Base-by-base conservation (phyloP, 2,113 vertebrate genomes). In the Ailuropoda melanoleuca region DNA sequence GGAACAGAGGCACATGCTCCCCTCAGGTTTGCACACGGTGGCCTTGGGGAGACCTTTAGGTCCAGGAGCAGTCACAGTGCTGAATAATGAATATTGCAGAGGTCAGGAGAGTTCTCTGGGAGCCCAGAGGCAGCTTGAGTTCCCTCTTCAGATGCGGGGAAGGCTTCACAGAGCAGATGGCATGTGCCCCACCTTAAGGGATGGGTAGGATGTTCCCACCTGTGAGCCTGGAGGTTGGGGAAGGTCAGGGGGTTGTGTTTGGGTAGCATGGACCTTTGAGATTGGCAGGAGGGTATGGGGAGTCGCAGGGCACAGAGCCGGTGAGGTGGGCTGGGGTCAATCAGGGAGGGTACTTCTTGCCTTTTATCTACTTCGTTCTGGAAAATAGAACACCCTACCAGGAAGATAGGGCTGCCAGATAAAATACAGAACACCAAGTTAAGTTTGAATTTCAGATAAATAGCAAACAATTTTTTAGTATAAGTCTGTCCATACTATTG, bases 221-320 rank as follows among this genome's bases (percentile, higher is more conserved):
- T 1, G 1, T 3, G 50, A 86, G 21, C 60, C 39, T 43, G 8
- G 34, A 74, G 14, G 7, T 56, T 29, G 29, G 8, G 24, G 21
- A 19, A 72, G 26, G n/a, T 34, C 62, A 34, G 62, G 80, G 72
- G 43, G 6, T 37, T 43, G 9, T 70, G n/a, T 21, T 29, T 46
- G 68, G 50, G 39, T 37, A 3, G 4, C 0, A 0, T 37, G 62
- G 34, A 9, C 62, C 60, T 26, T 1, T 58, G 0, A 8, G 0
- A 23, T 62, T 56, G 23, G 19, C 18, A 0, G n/a, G 18, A 50
- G 39, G 34, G 11, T 46, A 13, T n/a, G 34, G 58, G n/a, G 53
- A 60, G 3, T 60, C 24, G 0, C 50, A 66, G 21, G 64, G 31
- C 37, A 8, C 50, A 4, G 50, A 50, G 68, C 39, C 53, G 1